Evolutionary conservation across 2,888 invertebrate species (phyloP).

Genomic region (Megaustenia siamemsis): DNA sequence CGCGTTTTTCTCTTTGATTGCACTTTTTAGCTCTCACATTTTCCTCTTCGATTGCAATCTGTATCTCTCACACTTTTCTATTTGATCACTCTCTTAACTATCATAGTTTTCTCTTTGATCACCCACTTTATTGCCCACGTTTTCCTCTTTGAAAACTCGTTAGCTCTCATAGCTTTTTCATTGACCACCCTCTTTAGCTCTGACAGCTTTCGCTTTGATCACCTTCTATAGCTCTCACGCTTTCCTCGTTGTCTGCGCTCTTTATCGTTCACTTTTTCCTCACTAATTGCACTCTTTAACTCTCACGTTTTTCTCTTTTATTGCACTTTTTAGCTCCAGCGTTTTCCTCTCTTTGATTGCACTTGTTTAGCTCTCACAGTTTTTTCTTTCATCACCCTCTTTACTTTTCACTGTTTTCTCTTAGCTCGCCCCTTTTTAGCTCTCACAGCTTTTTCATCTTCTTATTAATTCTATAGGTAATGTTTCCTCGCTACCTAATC

Average conservation of each 20-base stretch:
- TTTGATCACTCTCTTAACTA: too few relatives aligned
- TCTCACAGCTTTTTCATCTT: neutral
- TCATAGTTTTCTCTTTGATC: neutral
- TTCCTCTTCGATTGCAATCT: neutral
- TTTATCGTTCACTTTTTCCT: neutral
- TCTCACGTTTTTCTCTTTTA: neutral
- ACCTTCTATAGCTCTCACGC: neutral
- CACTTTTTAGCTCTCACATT: conserved; percentile 1
- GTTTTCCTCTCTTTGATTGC: neutral
- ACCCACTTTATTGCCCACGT: too few relatives aligned
- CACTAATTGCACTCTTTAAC: neutral
- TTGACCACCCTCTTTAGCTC: neutral
- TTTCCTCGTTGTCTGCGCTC: neutral
- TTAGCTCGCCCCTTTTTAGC: neutral
- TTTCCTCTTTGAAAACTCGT: neutral
- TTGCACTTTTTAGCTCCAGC: neutral
- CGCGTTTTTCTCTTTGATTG: neutral
- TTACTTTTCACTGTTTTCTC: neutral
- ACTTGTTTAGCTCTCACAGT: neutral
- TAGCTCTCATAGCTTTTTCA: neutral
- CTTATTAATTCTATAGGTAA: conserved; percentile 5
- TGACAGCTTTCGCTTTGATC: too few relatives aligned
- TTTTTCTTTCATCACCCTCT: neutral
- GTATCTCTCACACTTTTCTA: neutral
- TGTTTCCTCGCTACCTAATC: too few relatives aligned